A percentile compares a stretch with the other conserved stretches of the same genome.
Evolutionary conservation across 2,113 vertebrate species (phyloP).

Genomic region (Onychostoma macrolepis): DNA sequence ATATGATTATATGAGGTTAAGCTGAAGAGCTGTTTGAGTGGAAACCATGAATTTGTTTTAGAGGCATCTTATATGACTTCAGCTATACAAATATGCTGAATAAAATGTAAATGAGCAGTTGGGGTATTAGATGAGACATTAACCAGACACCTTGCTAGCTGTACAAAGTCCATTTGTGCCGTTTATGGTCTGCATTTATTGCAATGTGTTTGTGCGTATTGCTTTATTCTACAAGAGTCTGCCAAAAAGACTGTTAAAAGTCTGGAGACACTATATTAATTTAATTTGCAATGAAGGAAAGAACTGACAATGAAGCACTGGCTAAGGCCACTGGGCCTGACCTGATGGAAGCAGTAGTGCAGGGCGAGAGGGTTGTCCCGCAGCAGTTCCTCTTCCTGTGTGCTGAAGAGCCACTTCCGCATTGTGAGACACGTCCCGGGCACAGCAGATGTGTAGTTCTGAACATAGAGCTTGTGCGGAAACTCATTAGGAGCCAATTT

Average conservation of each 20-base stretch:
- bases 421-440: constrained; percentile 93
- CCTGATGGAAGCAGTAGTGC: constrained; percentile 97
- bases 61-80: neutral
- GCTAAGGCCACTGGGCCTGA: constrained; percentile 40
- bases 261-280: neutral
- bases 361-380: constrained; percentile 92
- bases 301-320: neutral
- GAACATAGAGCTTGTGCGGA: constrained; percentile 97
- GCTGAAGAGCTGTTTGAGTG: neutral
- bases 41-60: neutral
- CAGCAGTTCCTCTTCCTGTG: constrained; percentile 90
- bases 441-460: constrained; percentile 96
- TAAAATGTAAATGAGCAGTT: neutral
- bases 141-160: neutral
- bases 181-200: neutral
- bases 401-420: constrained; percentile 95
- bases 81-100: neutral
- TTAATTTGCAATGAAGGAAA: neutral
- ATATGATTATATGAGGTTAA: neutral
- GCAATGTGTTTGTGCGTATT: neutral
- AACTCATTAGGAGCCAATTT: constrained; percentile 96
- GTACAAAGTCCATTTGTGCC: neutral
- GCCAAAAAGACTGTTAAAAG: neutral
- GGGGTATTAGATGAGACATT: neutral
- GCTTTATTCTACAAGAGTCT: neutral